Base-by-base conservation (phyloP, 2,797 vertebrate species). In the Paguma larvata region DNA sequence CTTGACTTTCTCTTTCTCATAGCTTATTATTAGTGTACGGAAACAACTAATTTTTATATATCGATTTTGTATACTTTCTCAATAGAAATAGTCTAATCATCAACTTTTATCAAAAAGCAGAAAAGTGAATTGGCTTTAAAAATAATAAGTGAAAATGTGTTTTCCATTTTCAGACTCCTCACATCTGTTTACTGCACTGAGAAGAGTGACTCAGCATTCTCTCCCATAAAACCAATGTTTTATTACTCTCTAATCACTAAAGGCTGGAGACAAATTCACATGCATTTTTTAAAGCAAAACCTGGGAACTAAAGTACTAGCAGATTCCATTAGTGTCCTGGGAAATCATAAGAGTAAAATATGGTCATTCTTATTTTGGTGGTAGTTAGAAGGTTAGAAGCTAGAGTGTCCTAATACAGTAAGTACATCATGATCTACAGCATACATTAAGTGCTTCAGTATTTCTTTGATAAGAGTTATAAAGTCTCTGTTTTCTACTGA, bases 271-370 rank as follows among this genome's bases (percentile, higher is more conserved):
- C 73, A 67, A 97, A 89, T 68, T 95, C 53, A 51, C 62, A 95
- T 56, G 6, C 41, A 88, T 92, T 85, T 97, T 89, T 95, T 15
- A 89, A 84, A 95, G 86, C 38, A 91, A 95, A 97, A 92, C 41
- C 51, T 91, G 70, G 85, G 88, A 91, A 92, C 46, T 5, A 86
- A 95, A 95, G 25, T 46, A 70, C 82, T 93, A 94, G 75, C 21
- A 95, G 78, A 96, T 82, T 95, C 51, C 38, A 83, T 91, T 95
- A 46, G 30, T 86, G 84, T 97, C 82, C 32, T 83, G 51, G 91
- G 89, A 97, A 94, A 89, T 96, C 75, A 85, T 92, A 94, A 97
- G 93, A 93, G 30, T 96, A 91, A 94, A 97, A 95, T 85, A 96
- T 18, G 92, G 44, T 32, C 48, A 93, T 95, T 96, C 27, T 93